These are phyloP conservation scores for Periparus ater DNA, from an alignment of 2,797 vertebrate species.

Conservation along the genomic window DNA sequence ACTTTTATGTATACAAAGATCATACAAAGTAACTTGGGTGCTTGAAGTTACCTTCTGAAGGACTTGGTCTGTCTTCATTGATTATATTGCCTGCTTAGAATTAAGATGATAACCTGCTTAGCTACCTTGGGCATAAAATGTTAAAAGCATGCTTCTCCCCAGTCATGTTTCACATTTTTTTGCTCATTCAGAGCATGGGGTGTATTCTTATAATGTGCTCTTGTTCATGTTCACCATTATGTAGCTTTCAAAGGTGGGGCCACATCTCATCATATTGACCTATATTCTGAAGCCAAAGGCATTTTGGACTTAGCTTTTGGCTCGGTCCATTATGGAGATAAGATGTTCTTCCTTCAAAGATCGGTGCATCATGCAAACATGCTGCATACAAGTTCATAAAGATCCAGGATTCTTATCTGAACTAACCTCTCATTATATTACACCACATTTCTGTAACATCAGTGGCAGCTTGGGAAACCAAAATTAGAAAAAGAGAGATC, in stretches of 20 bases:
- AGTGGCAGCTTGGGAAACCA: background rate
- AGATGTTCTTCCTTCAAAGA: background rate
- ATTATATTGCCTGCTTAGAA: background rate
- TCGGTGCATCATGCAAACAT: background rate
- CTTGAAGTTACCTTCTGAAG: background rate
- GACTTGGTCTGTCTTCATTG: background rate
- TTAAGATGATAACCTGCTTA: background rate
- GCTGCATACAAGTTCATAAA: background rate
- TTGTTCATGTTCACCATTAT: background rate
- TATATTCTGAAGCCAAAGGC: background rate
- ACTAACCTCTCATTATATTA: background rate
- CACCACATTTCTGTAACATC: background rate
- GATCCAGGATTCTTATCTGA: background rate
- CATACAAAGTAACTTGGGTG: background rate
- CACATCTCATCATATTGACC: background rate
- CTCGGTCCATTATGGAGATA: background rate
- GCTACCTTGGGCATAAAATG: background rate
- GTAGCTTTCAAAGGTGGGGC: background rate
- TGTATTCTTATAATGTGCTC: background rate
- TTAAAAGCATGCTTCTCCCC: background rate
- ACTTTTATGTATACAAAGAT: background rate
- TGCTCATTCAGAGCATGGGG: background rate
- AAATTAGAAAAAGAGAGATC: background rate
- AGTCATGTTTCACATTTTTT: background rate
- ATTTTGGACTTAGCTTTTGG: background rate